Conservation (phyloP, 1,140 invertebrate genomes). For the Halesus radiatus region DNA sequence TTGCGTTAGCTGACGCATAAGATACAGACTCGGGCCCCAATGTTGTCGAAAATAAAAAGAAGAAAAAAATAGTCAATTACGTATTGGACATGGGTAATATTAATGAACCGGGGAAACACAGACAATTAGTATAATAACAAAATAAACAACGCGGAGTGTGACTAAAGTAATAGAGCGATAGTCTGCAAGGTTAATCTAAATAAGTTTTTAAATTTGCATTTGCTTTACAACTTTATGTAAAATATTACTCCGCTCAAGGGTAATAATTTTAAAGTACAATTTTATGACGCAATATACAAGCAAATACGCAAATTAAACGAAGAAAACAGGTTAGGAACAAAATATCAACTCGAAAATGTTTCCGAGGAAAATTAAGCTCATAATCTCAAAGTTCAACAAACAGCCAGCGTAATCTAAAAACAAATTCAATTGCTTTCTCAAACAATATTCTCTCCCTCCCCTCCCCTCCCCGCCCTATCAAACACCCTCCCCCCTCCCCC, state of each 20-base stretch:
- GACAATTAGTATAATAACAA: too few species aligned
- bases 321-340: slow-evolving; percentile 37
- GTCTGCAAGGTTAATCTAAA: background rate
- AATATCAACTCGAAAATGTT: slow-evolving; percentile 43
- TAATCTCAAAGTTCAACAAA: slow-evolving; percentile 49
- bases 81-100: too few species aligned
- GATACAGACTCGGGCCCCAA: too few species aligned
- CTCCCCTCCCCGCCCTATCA: background rate
- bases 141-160: too few species aligned
- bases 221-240: slow-evolving; percentile 22
- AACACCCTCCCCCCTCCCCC: background rate
- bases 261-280: slow-evolving; percentile 36
- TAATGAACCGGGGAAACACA: too few species aligned
- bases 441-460: slow-evolving; percentile 25
- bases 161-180: too few species aligned
- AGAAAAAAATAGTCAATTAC: too few species aligned
- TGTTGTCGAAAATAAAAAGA: too few species aligned
- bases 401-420: slow-evolving; percentile 44
- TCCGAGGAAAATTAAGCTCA: slow-evolving; percentile 42
- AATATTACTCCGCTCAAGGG: slow-evolving; percentile 13
- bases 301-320: slow-evolving; percentile 38
- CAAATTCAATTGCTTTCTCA: slow-evolving; percentile 49
- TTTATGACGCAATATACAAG: slow-evolving; percentile 32
- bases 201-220: slow-evolving; percentile 29
- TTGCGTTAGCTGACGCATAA: too few species aligned